These are phyloP conservation scores for Neolamprologus ventralis DNA, from an alignment of 2,113 vertebrate species.

Conservation along the genomic window DNA sequence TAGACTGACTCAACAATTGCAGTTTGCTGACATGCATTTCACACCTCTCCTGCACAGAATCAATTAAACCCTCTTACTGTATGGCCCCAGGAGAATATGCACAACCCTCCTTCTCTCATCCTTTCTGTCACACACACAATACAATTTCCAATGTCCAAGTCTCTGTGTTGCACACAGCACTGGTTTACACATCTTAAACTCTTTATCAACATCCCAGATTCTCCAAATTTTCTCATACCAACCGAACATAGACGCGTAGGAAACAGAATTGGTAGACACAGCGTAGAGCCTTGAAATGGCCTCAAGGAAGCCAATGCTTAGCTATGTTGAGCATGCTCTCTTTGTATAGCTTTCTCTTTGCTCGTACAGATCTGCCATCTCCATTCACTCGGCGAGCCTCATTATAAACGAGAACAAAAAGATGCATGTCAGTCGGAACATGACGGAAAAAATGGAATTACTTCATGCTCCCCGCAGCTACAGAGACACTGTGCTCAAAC, in stretches of 20 bases:
- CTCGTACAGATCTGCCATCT: neutral
- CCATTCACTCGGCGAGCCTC: constrained; percentile 1
- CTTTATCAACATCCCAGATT: constrained; percentile 5
- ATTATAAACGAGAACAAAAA: constrained; percentile 30
- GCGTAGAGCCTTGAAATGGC: neutral
- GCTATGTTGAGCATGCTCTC: neutral
- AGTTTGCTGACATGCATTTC: constrained; percentile 35
- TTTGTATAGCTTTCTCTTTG: neutral
- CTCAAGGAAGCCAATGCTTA: neutral
- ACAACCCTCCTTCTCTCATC: neutral
- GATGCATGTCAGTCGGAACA: constrained; percentile 17
- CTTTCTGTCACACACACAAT: constrained; percentile 2
- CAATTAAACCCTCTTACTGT: constrained; percentile 39
- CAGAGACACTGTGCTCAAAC: neutral
- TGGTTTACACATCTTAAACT: constrained; percentile 18
- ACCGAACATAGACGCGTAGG: neutral
- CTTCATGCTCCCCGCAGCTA: neutral
- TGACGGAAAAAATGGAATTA: constrained; percentile 20
- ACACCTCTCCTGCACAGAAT: constrained; percentile 41
- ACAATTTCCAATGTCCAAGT: neutral
- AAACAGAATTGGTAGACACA: neutral
- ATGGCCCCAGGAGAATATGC: constrained; percentile 3
- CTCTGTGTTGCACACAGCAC: neutral
- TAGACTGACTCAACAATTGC: constrained; percentile 3
- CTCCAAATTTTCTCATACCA: constrained; percentile 5